Evolutionary conservation across 2,888 invertebrate species (phyloP).

Genomic region (Hydrotaea diabolus): DNA sequence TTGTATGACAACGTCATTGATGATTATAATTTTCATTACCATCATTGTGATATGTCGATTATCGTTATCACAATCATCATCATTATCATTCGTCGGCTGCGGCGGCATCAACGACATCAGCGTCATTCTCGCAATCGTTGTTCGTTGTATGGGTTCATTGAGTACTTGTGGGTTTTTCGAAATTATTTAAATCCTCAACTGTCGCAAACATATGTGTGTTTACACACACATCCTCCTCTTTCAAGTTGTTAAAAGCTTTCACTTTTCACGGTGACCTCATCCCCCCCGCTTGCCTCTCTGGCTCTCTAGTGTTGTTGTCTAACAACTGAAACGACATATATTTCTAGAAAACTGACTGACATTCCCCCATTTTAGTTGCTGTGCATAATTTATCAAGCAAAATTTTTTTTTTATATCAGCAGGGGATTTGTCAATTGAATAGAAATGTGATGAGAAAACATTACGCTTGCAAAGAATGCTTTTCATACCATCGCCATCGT

Average conservation of each 20-base stretch:
- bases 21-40: conserved; percentile 60
- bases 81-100: background rate
- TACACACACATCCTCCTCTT: background rate
- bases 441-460: conserved; percentile 23
- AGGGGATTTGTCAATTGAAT: conserved; percentile 40
- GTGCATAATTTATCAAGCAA: conserved; percentile 27
- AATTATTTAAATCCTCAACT: conserved; percentile 56
- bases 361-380: background rate
- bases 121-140: conserved; percentile 18
- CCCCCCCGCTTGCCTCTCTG: background rate
- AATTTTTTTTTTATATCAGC: conserved; percentile 50
- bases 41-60: conserved; percentile 18
- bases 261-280: background rate
- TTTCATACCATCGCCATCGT: background rate
- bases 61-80: conserved; percentile 22
- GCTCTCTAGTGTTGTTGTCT: too few species aligned
- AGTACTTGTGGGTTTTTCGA: conserved; percentile 44
- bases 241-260: background rate
- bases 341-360: conserved; percentile 3
- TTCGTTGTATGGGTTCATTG: conserved; percentile 18
- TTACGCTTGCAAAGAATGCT: background rate
- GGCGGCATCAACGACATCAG: conserved; percentile 8
- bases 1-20: conserved; percentile 60
- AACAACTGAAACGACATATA: too few species aligned
- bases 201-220: conserved; percentile 18